These are phyloP conservation scores for Oenanthe oenanthe DNA, from an alignment of 2,113 vertebrate genomes.

Conservation along the genomic window DNA sequence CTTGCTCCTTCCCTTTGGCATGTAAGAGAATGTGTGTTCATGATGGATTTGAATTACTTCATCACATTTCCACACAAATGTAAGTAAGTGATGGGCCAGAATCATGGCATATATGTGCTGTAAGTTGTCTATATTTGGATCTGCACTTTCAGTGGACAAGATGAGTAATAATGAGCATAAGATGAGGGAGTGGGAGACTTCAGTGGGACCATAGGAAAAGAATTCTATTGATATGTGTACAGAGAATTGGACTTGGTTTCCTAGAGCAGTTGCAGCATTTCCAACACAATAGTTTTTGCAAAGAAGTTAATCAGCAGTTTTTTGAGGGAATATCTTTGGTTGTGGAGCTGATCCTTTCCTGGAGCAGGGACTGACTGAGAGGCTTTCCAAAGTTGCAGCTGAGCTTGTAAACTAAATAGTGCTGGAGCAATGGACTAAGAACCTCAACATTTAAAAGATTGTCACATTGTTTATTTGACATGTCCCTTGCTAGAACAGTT, in stretches of 20 bases:
- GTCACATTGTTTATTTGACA: not conserved
- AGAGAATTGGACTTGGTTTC: not conserved
- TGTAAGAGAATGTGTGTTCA: not conserved
- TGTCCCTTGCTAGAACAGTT: not conserved
- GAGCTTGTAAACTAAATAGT: not conserved
- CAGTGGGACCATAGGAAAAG: not conserved
- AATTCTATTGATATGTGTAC: not conserved
- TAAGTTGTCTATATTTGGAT: constrained; percentile 26
- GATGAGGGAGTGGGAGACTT: not conserved
- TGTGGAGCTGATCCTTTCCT: not conserved
- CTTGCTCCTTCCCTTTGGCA: not conserved
- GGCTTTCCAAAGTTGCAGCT: not conserved
- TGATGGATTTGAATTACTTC: constrained; percentile 23
- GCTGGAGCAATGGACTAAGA: not conserved
- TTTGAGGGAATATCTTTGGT: not conserved
- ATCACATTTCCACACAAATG: not conserved
- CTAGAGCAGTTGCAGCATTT: not conserved
- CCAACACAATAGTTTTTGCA: not conserved
- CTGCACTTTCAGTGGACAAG: not conserved
- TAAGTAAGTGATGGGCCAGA: not conserved
- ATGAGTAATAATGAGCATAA: not conserved
- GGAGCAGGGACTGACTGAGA: not conserved
- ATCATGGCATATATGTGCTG: not conserved
- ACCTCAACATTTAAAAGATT: not conserved
- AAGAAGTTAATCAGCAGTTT: not conserved